Conservation (phyloP, 2,113 vertebrate species). For the Tympanuchus pallidicinctus region DNA sequence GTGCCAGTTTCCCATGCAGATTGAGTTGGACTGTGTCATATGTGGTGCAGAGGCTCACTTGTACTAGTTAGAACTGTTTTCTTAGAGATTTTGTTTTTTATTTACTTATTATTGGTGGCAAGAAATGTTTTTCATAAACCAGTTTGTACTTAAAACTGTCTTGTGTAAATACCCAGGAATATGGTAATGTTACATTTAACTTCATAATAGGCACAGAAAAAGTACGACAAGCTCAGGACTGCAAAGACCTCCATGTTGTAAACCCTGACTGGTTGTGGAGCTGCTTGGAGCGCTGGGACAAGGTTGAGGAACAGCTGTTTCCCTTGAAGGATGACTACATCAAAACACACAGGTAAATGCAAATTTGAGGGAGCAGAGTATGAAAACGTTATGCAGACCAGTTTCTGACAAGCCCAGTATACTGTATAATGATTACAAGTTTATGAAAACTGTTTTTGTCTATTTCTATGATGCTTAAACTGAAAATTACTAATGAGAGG, state of each 20-base stretch:
- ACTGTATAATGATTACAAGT: neutral
- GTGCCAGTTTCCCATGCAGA: neutral
- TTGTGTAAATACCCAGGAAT: neutral
- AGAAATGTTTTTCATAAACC: neutral
- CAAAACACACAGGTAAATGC: constrained; percentile 82
- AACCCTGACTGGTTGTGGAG: constrained; percentile 98
- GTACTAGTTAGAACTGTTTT: neutral
- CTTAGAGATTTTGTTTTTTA: neutral
- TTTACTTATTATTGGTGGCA: neutral
- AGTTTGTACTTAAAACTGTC: neutral
- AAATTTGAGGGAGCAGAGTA: neutral
- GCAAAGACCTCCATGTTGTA: constrained; percentile 90
- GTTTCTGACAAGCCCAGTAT: neutral
- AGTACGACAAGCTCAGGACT: constrained; percentile 91
- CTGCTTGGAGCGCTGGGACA: constrained; percentile 97
- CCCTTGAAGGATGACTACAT: constrained; percentile 90
- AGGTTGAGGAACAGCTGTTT: constrained; percentile 93
- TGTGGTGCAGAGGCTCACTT: neutral
- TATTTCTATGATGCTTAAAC: neutral
- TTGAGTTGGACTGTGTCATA: neutral
- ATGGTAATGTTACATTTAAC: neutral
- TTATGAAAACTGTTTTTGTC: neutral
- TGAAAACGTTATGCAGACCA: neutral
- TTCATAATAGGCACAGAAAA: constrained; percentile 91
- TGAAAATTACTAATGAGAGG: neutral